phyloP scores from a whole-genome alignment of 1,140 invertebrate genomes.

The Pseudomyrmex sp. region DNA sequence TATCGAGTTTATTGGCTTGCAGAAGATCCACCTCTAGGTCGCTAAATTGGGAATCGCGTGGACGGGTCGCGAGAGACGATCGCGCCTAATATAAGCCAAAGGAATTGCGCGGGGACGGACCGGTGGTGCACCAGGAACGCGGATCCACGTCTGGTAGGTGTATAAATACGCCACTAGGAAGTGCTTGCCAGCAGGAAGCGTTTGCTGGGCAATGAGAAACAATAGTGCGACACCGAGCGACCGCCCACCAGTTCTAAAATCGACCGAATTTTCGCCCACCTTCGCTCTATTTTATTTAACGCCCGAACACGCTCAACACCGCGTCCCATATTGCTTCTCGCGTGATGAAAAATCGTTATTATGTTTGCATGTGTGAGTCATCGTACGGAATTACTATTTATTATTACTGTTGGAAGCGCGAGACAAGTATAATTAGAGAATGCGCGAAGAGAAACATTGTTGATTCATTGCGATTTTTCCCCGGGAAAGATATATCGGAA shows the following conservation, averaged over 20 bases:
- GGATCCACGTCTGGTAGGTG: conserved; percentile 64
- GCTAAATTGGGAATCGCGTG: conserved; percentile 58
- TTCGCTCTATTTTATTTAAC: conserved; percentile 30
- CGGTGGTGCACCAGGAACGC: conserved; percentile 53
- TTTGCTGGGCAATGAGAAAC: conserved; percentile 49
- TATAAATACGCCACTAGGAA: conserved; percentile 64
- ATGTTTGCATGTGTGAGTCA: not conserved
- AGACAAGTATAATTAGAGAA: not conserved
- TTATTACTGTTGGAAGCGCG: not conserved
- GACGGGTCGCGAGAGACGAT: conserved; percentile 36
- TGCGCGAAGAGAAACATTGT: not conserved
- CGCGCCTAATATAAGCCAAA: conserved; percentile 58
- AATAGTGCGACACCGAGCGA: conserved; percentile 36
- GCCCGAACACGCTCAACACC: not conserved
- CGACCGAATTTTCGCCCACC: conserved; percentile 44
- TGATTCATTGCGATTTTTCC: not conserved
- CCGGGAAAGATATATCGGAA: not conserved
- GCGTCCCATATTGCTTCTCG: not conserved
- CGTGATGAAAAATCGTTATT: conserved; percentile 12
- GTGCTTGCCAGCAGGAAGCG: conserved; percentile 60
- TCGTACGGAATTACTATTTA: not conserved
- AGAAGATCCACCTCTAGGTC: conserved; percentile 42
- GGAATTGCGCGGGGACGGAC: conserved; percentile 45
- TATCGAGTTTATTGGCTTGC: conserved; percentile 61
- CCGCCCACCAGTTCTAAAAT: conserved; percentile 43